Evolutionary conservation across 2,888 invertebrate species (phyloP).

Genomic region (Rhagonycha lutea): DNA sequence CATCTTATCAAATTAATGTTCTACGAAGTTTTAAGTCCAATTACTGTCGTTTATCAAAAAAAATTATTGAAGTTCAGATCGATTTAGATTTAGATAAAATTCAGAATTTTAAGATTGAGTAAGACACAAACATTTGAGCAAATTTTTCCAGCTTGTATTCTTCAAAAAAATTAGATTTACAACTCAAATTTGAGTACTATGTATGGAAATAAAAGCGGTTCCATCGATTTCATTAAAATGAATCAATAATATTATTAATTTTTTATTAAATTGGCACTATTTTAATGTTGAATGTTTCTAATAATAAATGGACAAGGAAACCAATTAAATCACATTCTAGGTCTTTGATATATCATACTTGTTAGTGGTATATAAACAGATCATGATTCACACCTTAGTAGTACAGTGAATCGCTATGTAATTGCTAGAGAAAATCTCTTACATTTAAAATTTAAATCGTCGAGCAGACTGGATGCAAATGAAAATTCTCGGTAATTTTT

Average conservation of each 20-base stretch:
- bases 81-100: too few relatives aligned
- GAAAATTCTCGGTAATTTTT: background rate
- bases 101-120: too few relatives aligned
- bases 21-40: too few relatives aligned
- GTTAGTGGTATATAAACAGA: conserved; percentile 15
- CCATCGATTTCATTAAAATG: too few relatives aligned
- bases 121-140: too few relatives aligned
- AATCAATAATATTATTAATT: background rate
- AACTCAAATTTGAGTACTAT: too few relatives aligned
- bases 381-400: conserved; percentile 7
- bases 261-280: background rate
- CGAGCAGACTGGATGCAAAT: background rate
- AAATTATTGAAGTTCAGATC: too few relatives aligned
- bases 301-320: conserved; percentile 8
- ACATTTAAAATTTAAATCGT: background rate
- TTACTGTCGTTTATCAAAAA: too few relatives aligned
- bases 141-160: too few relatives aligned
- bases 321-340: conserved; percentile 6
- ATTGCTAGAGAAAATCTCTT: background rate
- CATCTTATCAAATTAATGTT: too few relatives aligned
- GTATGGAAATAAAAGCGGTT: too few relatives aligned
- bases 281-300: background rate
- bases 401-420: background rate
- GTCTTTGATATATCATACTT: background rate
- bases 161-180: too few relatives aligned